Evolutionary conservation across 1,140 invertebrate species (phyloP), one percentile per base, ranked within the genome.

Genomic region (Drosophila auraria): DNA sequence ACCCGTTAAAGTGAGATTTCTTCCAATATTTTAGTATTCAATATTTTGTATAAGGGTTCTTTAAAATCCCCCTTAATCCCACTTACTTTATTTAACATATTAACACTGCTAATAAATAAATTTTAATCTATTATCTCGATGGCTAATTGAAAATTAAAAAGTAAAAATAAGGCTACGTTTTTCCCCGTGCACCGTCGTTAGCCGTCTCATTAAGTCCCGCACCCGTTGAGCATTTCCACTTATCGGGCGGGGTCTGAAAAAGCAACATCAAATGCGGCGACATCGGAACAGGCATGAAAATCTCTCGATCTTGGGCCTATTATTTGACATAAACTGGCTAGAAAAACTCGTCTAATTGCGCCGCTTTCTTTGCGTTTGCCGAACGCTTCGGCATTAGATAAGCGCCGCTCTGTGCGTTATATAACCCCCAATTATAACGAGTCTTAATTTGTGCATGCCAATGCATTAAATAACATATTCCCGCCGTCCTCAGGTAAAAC

Each of bases 361-460:
- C 51, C 83, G 81, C 83, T 87, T 87, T 87, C 83, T 87, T 87
- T 78, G 83, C 80, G 68, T 86, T 76, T 78, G 80, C 80, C 72
- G 45, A 36, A 36, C 71, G 59, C 65, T 60, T 20, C 51, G 62
- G 61, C 87, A 89, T 87, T 87, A 87, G 84, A 87, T 87, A 87
- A 87, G 83, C 74, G 78, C 33, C 59, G 60, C 38, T 69, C 36
- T 45, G 71, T 45, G 63, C 17, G 74, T 87, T 89, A 87, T 75
- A 90, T 90, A 89, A 87, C 83, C 81, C 77, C 81, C 87, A 87
- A 89, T 89, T 89, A 89, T 90, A 89, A 89, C 78, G 60, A 71
- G 81, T 82, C 80, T 86, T 82, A 82, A 87, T 79, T 73, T 80
- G 81, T 80, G 77, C 68, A 53, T 61, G 68, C 71, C 65, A 61